Conservation (phyloP, 2,113 vertebrate genomes). For the Zeus faber region DNA sequence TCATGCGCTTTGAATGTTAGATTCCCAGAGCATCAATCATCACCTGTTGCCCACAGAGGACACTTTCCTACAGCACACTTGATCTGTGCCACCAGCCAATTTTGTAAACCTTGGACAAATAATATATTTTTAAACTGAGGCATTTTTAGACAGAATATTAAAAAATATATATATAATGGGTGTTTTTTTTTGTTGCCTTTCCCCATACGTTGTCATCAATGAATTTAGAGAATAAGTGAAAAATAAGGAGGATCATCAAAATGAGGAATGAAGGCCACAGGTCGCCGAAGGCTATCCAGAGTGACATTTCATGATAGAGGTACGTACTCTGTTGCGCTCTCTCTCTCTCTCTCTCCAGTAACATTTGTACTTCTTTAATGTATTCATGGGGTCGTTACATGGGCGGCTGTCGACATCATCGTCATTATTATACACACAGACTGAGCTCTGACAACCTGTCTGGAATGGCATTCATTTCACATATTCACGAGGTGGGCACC, state of each 20-base stretch:
- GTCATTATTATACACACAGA: too few relatives aligned
- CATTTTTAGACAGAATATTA: conserved; percentile 4
- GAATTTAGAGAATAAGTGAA: conserved; percentile 13
- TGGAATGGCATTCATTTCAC: conserved; percentile 5
- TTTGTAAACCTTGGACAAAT: neutral
- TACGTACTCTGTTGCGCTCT: neutral
- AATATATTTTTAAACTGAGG: conserved; percentile 12
- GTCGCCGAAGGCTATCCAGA: conserved; percentile 14
- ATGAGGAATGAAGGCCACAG: conserved; percentile 16
- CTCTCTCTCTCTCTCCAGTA: conserved; percentile 6
- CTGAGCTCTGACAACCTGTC: too few relatives aligned
- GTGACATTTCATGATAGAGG: conserved; percentile 24
- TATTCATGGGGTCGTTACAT: too few relatives aligned
- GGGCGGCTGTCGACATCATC: too few relatives aligned
- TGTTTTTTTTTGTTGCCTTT: conserved; percentile 15
- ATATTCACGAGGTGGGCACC: neutral
- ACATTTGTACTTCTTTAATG: conserved; percentile 12
- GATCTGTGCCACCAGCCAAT: too few relatives aligned
- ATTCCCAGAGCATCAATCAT: too few relatives aligned
- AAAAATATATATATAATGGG: too few relatives aligned
- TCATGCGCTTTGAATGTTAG: too few relatives aligned
- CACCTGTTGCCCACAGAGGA: too few relatives aligned
- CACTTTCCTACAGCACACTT: too few relatives aligned
- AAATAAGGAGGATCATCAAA: neutral
- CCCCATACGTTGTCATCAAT: conserved; percentile 30